Evolutionary conservation across 2,888 invertebrate species (phyloP), one percentile per base, ranked within the genome.

Genomic region (Drosophila limbata): DNA sequence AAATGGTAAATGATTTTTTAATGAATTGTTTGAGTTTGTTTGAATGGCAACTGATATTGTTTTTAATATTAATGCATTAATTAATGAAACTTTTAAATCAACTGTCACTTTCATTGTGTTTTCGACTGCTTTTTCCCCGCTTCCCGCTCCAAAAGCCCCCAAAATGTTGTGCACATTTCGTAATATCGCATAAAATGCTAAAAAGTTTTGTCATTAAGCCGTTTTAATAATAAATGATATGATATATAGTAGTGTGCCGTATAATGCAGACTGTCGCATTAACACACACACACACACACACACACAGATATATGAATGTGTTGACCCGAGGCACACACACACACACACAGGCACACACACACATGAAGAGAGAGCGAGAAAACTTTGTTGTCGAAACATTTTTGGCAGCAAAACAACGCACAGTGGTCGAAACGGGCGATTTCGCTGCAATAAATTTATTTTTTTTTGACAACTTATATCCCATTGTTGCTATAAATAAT

Each of bases 191-290:
- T 72, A 50, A 60, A 81, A 77, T 81, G 81, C 69, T 61, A 66
- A 79, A 77, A 84, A 84, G 75, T 84, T 84, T 84, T 84, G 83
- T 84, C 86, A 84, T 84, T 86, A 81, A 84, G 87, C 86, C 84
- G 69, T 84, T 87, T 87, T 78, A 84, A 87, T 87, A 84, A 84
- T 84, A 78, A 84, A 87, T 84, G 77, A 80, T 74, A 87, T 87
- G 77, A 76, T 69, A 76, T 69, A 79, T 68, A 57, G 44, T 53
- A 74, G 61, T 64, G 45, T 15, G 57, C 21, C 31, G 47, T 68
- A 63, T 57, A 64, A 69, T 73, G 74, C 63, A 61, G 57, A 44
- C 69, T 66, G 70, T 70, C 71, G 71, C 73, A 77, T 77, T 73
- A 61, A 33, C 11, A 60, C 50, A 55, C 48, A 45, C 45, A 35